A percentile compares a stretch with the other conserved stretches of the same genome.
Conservation (phyloP, 2,113 vertebrate species). For the Vulpes ferrilata region DNA sequence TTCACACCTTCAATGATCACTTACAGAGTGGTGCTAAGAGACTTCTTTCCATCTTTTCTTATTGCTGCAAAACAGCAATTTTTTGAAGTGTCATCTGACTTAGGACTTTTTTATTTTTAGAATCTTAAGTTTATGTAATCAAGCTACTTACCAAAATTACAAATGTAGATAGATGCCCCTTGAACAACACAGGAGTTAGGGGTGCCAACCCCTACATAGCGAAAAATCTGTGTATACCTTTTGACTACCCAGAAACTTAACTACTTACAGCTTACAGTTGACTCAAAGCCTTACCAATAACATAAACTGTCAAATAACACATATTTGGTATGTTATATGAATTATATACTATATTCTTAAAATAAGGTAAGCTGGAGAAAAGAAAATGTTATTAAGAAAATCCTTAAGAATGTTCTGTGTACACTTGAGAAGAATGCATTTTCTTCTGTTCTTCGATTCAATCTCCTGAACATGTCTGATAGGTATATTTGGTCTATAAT, state of each 20-base stretch:
- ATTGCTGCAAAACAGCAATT: not conserved
- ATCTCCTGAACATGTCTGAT: not conserved
- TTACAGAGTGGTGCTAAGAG: not conserved
- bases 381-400: not conserved
- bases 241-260: not conserved
- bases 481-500: not conserved
- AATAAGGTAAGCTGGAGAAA: not conserved
- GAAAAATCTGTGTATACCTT: not conserved
- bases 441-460: not conserved
- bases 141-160: constrained; percentile 43
- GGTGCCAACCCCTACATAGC: not conserved
- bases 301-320: not conserved
- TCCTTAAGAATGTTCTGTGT: not conserved
- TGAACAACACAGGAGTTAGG: not conserved
- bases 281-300: not conserved
- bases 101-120: constrained; percentile 51
- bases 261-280: not conserved
- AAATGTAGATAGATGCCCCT: not conserved
- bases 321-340: not conserved
- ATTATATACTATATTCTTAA: not conserved
- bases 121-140: constrained; percentile 15
- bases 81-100: constrained; percentile 31
- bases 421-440: not conserved
- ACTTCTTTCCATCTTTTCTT: not conserved
- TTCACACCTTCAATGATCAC: not conserved